A percentile compares a stretch with the other conserved stretches of the same genome.
Evolutionary conservation across 37 sponge, comb jelly and placozoan species (phyloP).

Genomic region (Mnemiopsis leidyi): DNA sequence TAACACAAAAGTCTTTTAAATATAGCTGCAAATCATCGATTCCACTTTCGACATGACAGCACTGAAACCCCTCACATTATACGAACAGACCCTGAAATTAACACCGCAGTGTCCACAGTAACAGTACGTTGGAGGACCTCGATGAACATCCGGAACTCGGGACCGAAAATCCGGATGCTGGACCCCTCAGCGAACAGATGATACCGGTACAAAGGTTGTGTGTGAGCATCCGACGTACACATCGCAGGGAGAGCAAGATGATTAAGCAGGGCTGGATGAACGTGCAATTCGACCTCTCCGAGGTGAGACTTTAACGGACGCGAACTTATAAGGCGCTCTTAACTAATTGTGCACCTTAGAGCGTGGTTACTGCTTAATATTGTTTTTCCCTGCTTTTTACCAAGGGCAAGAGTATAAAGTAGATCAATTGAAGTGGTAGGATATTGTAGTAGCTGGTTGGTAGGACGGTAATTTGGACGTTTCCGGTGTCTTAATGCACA

Average conservation of each 20-base stretch:
- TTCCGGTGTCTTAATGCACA: no score
- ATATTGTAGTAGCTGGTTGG: no score
- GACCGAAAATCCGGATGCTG: not conserved
- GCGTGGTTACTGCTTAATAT: not conserved
- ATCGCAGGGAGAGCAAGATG: conserved; percentile 58
- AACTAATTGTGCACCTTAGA: no score
- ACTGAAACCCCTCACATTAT: no score
- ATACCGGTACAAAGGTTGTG: conserved; percentile 58
- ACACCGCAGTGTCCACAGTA: conserved; percentile 62
- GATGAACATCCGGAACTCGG: not conserved
- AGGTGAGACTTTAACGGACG: no score
- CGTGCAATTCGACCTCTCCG: conserved; percentile 34
- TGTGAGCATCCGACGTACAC: conserved; percentile 39
- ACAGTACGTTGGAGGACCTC: conserved; percentile 33
- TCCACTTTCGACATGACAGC: no score
- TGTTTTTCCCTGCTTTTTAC: not conserved
- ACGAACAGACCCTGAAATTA: not conserved
- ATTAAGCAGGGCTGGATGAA: conserved; percentile 66
- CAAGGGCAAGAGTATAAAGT: no score
- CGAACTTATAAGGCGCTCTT: no score
- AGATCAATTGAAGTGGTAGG: no score
- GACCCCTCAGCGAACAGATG: conserved; percentile 34
- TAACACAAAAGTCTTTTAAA: no score
- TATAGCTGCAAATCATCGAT: no score
- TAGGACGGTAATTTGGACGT: no score